Percentiles rank a stretch among this genome's conserved stretches.
Conservation (phyloP, 2,113 vertebrate species). For the Tetrao urogallus region DNA sequence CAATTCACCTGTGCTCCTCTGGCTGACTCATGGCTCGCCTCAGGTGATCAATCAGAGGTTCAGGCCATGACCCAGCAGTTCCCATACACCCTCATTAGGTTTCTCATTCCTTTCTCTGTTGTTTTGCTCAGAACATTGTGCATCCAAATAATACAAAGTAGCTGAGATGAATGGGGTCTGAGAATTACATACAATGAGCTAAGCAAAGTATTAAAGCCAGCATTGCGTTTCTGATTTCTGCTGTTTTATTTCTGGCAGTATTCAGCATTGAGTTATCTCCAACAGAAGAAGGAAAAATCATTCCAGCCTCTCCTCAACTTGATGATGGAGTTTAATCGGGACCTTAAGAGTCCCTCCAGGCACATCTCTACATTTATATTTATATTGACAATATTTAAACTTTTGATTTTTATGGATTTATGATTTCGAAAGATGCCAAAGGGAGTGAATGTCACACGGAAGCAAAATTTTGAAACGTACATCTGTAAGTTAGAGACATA, state of each 20-base stretch:
- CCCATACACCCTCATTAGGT: not conserved
- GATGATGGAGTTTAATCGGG: conserved; percentile 16
- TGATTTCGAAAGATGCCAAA: conserved; percentile 58
- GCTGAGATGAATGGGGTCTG: not conserved
- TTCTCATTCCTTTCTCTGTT: not conserved
- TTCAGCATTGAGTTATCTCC: not conserved
- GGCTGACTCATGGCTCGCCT: no score
- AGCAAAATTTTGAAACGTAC: not conserved
- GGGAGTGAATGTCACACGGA: conserved; percentile 45
- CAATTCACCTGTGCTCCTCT: no score
- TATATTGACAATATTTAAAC: conserved; percentile 55
- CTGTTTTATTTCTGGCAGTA: not conserved
- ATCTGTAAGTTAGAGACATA: conserved; percentile 17
- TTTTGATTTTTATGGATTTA: conserved; percentile 63
- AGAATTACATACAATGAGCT: not conserved
- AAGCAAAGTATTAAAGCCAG: not conserved
- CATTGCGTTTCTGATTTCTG: not conserved
- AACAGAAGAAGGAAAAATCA: not conserved
- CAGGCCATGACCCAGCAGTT: no score
- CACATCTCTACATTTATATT: conserved; percentile 28
- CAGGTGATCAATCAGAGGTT: no score
- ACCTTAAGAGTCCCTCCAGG: not conserved
- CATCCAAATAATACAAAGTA: not conserved
- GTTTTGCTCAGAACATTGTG: not conserved
- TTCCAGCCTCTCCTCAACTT: not conserved